Evolutionary conservation across 2,888 invertebrate genomes (phyloP), one percentile per base, ranked within the genome.

Genomic region (Syrphus vitripennis): DNA sequence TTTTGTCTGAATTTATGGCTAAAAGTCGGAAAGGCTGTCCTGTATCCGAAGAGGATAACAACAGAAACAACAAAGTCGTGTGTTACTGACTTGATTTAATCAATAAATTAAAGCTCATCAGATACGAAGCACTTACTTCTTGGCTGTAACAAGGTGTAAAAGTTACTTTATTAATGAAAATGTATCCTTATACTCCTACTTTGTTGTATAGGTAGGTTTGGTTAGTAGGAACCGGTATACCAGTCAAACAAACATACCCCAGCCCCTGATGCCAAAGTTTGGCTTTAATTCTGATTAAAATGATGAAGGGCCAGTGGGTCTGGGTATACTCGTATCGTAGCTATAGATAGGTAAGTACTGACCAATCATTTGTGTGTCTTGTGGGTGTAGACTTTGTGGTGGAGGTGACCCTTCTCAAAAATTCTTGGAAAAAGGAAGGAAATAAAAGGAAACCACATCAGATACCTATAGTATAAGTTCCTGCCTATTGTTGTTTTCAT

Each of bases 121-220:
- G 1, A 42, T 42, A 65, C n/a, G n/a, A n/a, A n/a, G n/a, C 29
- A 48, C 31, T 21, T n/a, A n/a, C 26, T 26, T 29, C 31, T 21
- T 67, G 48, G 26, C 48, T 16, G 9, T 67, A 67, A 67, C 50
- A 67, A 50, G 48, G 67, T 48, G 48, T 48, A 50, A 50, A 34
- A 50, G 48, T 67, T 67, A 50, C 48, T 67, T 67, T 67, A 34
- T 67, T 67, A 67, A 67, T 67, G 67, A 34, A 67, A 67, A 45
- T 45, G 42, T 63, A 53, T n/a, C 14, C 7, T 9, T n/a, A n/a
- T 53, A 16, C 10, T 16, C 29, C 4, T 24, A 3, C 7, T n/a
- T 12, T 37, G 1, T n/a, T 40, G n/a, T 2, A 5, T n/a, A 40
- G 0, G 2, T 2, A n/a, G 14, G 5, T 40, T 42, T 4, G n/a